These are phyloP conservation scores for Zaprionus taronus DNA, from an alignment of 1,140 invertebrate genomes.

Conservation along the genomic window DNA sequence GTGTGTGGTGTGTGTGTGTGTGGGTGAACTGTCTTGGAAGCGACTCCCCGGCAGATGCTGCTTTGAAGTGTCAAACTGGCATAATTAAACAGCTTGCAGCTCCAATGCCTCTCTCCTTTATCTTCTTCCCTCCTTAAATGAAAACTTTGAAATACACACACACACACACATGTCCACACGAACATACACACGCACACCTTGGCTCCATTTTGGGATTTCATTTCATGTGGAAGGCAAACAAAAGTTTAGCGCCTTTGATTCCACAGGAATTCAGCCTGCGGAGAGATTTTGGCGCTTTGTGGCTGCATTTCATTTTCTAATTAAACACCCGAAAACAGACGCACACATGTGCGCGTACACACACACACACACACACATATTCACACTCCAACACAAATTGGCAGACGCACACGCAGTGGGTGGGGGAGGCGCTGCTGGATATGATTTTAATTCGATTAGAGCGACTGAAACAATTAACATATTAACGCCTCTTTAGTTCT, in stretches of 20 bases:
- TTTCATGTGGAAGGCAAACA: constrained; percentile 52
- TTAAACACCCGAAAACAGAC: constrained; percentile 73
- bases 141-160: constrained; percentile 45
- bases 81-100: constrained; percentile 72
- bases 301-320: constrained; percentile 77
- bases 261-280: constrained; percentile 22
- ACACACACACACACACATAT: constrained; percentile 7
- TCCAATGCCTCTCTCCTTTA: not conserved
- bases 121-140: constrained; percentile 20
- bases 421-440: constrained; percentile 60
- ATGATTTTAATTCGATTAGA: constrained; percentile 84
- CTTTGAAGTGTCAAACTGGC: constrained; percentile 83
- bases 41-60: constrained; percentile 48
- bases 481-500: constrained; percentile 84
- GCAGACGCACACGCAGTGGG: constrained; percentile 11
- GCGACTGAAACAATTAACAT: constrained; percentile 83
- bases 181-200: constrained; percentile 44
- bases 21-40: constrained; percentile 11
- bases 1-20: constrained; percentile 6
- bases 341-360: constrained; percentile 8
- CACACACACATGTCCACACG: constrained; percentile 20
- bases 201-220: constrained; percentile 39
- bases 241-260: constrained; percentile 72
- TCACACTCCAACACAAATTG: not conserved
- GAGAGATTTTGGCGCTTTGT: constrained; percentile 45